These are phyloP conservation scores for Sycophaga agraensis DNA, from an alignment of 1,140 invertebrate species.

Conservation along the genomic window DNA sequence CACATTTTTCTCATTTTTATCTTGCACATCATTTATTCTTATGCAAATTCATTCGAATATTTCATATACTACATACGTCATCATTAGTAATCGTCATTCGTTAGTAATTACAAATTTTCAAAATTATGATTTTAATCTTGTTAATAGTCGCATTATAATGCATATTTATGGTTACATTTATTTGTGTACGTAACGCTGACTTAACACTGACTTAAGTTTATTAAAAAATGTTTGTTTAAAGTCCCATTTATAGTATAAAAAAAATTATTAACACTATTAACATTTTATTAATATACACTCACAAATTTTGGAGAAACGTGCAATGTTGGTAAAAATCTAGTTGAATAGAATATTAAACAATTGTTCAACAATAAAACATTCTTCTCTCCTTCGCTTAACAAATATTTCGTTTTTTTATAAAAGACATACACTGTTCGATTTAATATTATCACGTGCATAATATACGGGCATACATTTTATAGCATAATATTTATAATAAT, in stretches of 20 bases:
- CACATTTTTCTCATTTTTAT: neutral
- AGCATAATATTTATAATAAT: neutral
- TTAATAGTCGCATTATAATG: too few relatives aligned
- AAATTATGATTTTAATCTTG: too few relatives aligned
- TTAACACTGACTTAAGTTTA: neutral
- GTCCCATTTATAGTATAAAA: conserved; percentile 15
- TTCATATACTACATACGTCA: neutral
- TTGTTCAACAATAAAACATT: conserved; percentile 11
- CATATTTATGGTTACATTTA: neutral
- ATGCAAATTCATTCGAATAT: neutral
- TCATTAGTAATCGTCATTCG: too few relatives aligned
- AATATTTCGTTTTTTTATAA: conserved; percentile 12
- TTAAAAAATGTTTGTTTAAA: neutral
- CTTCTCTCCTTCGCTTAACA: neutral
- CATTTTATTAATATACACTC: conserved; percentile 17
- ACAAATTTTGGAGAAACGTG: conserved; percentile 12
- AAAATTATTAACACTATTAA: conserved; percentile 25
- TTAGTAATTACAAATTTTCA: neutral
- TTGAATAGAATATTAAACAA: conserved; percentile 12
- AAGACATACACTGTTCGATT: neutral
- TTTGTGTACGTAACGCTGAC: neutral
- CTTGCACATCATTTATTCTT: neutral
- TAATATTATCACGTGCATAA: neutral
- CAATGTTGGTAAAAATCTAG: conserved; percentile 15
- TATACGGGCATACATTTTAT: neutral